These are phyloP conservation scores for Ophioninae sp. DNA, from an alignment of 2,888 invertebrate species.

Conservation along the genomic window DNA sequence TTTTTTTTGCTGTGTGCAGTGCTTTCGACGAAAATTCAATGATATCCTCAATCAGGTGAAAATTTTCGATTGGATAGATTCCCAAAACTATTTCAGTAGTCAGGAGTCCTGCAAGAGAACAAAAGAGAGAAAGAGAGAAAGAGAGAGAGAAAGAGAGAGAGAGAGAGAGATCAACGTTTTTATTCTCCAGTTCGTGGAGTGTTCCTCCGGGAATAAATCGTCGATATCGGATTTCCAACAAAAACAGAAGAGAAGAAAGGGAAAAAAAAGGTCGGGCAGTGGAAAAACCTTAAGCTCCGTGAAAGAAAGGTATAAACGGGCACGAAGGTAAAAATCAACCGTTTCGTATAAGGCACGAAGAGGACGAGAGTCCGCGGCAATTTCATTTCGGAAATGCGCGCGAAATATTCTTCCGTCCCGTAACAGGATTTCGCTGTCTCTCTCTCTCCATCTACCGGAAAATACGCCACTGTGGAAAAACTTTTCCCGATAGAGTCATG, in stretches of 20 bases:
- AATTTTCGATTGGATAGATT: no score
- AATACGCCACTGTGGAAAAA: constrained; percentile 43
- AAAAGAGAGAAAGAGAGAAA: background rate
- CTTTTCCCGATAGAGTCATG: constrained; percentile 57
- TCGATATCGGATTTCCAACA: constrained; percentile 45
- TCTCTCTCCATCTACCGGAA: constrained; percentile 25
- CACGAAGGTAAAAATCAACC: background rate
- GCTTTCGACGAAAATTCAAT: no score
- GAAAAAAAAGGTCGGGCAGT: constrained; percentile 3
- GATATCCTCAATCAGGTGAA: no score
- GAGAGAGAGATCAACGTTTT: background rate
- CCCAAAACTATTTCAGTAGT: no score
- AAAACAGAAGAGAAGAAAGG: background rate
- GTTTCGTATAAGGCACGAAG: background rate
- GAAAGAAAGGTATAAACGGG: background rate
- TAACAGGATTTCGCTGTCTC: constrained; percentile 6
- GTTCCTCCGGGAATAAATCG: background rate
- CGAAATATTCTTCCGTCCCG: constrained; percentile 24
- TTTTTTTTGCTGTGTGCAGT: no score
- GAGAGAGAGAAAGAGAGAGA: background rate
- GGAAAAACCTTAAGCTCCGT: constrained; percentile 9
- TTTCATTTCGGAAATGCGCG: constrained; percentile 49
- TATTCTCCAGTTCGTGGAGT: background rate
- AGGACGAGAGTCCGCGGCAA: constrained; percentile 12
- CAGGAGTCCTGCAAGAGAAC: no score